Evolutionary conservation across 2,888 invertebrate species (phyloP).

Genomic region (Seira musarum): DNA sequence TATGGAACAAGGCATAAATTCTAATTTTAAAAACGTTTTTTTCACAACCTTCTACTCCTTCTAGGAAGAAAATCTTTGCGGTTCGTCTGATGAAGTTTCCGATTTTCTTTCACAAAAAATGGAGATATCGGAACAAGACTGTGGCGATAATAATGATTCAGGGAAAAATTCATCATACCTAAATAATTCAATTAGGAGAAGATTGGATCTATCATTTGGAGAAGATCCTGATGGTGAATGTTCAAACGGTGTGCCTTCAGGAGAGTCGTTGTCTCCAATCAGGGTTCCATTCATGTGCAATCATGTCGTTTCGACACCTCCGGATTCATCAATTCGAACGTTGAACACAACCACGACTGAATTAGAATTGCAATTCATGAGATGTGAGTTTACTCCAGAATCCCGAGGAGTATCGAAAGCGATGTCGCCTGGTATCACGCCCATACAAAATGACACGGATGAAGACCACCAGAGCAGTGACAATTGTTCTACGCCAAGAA

Average conservation of each 20-base stretch:
- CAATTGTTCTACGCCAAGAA: constrained; percentile 29
- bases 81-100: constrained; percentile 13
- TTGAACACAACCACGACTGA: constrained; percentile 43
- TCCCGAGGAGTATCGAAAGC: neutral
- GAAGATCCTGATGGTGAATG: constrained; percentile 40
- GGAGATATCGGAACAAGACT: constrained; percentile 17
- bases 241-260: neutral
- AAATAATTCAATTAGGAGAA: constrained; percentile 35
- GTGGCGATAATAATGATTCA: constrained; percentile 9
- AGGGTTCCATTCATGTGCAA: constrained; percentile 32
- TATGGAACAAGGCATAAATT: too few relatives aligned
- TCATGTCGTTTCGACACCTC: constrained; percentile 36
- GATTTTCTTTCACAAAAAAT: constrained; percentile 25
- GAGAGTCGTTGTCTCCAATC: neutral
- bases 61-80: constrained; percentile 26
- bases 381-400: constrained; percentile 50
- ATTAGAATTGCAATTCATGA: constrained; percentile 32
- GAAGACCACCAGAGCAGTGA: constrained; percentile 20
- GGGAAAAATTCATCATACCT: constrained; percentile 36
- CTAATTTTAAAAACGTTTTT: too few relatives aligned
- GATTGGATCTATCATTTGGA: constrained; percentile 42
- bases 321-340: neutral
- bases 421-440: constrained; percentile 44
- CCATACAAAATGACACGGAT: constrained; percentile 32
- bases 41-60: too few relatives aligned